Conservation (phyloP, 2,888 invertebrate genomes). For the Cheilosia soror region DNA sequence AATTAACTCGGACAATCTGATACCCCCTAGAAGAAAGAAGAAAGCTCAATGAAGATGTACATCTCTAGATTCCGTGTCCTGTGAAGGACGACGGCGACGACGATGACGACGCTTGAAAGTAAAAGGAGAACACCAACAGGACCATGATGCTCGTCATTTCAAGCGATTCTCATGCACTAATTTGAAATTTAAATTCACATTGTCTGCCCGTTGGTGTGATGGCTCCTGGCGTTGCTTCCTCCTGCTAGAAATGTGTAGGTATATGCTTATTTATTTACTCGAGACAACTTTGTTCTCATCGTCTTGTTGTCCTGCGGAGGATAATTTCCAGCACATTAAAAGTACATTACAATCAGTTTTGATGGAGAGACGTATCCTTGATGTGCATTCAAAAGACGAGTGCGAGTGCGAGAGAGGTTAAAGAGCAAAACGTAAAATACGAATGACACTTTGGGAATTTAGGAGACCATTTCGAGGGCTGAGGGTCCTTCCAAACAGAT, state of each 20-base stretch:
- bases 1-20: conserved; percentile 71
- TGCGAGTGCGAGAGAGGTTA: conserved; percentile 1
- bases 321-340: conserved; percentile 70
- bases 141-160: conserved; percentile 49
- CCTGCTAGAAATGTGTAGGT: not conserved
- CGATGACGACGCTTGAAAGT: conserved; percentile 31
- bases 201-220: conserved; percentile 31
- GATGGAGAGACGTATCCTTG: conserved; percentile 50
- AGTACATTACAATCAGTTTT: conserved; percentile 65
- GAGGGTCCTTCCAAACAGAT: conserved; percentile 17
- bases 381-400: conserved; percentile 33
- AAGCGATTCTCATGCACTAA: conserved; percentile 57
- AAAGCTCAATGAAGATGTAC: conserved; percentile 52
- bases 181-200: conserved; percentile 71
- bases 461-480: conserved; percentile 23
- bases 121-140: conserved; percentile 25
- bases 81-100: conserved; percentile 22
- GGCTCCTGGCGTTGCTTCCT: not conserved
- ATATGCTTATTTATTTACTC: conserved; percentile 15
- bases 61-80: conserved; percentile 35
- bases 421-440: conserved; percentile 23
- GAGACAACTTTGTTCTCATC: conserved; percentile 5
- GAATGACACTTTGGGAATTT: conserved; percentile 31
- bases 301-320: conserved; percentile 6
- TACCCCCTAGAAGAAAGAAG: conserved; percentile 33